Percentiles rank a stretch among this genome's conserved stretches.
Evolutionary conservation across 53 echinoderm and acorn worm genomes (phyloP).

Genomic region (Glandiceps talaboti): DNA sequence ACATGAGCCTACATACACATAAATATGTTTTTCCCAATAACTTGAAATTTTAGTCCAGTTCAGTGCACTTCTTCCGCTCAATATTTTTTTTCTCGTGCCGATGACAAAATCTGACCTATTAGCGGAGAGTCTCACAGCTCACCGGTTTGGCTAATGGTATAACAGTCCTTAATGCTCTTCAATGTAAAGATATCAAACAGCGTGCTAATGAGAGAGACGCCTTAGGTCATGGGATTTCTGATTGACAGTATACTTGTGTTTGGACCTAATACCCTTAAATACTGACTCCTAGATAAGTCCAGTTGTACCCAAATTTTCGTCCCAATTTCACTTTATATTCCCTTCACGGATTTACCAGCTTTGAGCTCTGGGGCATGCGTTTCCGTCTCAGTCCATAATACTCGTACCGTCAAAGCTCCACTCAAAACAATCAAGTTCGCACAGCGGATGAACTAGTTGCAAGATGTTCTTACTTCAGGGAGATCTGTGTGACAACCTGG

Average conservation of each 20-base stretch:
- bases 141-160: not conserved
- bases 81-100: not conserved
- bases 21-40: no score
- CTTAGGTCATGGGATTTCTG: not conserved
- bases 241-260: not conserved
- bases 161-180: not conserved
- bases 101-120: not conserved
- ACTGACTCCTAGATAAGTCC: not conserved
- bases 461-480: no score
- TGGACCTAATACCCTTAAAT: not conserved
- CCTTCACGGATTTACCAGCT: not conserved
- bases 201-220: not conserved
- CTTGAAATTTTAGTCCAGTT: no score
- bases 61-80: not conserved
- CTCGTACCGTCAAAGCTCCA: not conserved
- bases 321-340: not conserved
- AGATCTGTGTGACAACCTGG: no score
- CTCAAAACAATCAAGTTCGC: no score
- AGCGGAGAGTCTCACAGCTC: not conserved
- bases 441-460: no score
- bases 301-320: not conserved
- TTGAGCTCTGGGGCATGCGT: not conserved
- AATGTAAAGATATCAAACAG: not conserved
- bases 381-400: not conserved
- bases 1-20: no score